Base-by-base conservation (phyloP, 2,797 vertebrate genomes). In the Amphiprion clarkii region DNA sequence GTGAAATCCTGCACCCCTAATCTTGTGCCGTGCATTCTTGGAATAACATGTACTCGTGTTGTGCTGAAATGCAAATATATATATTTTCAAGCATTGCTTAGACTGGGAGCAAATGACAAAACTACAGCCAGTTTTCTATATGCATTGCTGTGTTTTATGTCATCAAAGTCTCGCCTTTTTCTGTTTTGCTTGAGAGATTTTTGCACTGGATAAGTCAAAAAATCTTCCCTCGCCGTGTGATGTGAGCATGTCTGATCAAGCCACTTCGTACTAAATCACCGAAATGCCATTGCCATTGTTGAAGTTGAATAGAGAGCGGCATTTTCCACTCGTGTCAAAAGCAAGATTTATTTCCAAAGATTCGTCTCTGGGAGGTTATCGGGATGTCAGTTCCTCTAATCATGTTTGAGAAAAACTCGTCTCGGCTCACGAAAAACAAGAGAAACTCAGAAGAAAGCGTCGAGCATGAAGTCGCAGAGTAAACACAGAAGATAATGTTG, bases 401-500 rank as follows among this genome's bases (percentile, higher is more conserved):
- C 81, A 63, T 42, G 71, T 92, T 92, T 86, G 58, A 80, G 66
- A 65, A 88, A 81, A 82, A 71, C 79, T 63, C n/a, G 59, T 84
- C 79, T 85, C 74, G 10, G 67, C 67, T 85, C 76, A 46, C 46
- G 8, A 70, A 83, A 87, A 88, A 87, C 85, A 83, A 89, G 74
- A 82, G 72, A 83, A 87, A 82, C 71, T 64, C 77, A 75, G 82
- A 84, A 83, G 76, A 79, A 82, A 81, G 65, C 60, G 0, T 40
- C 0, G 49, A 77, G 80, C 78, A 42, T 86, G 69, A 87, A 85
- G 86, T 66, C 74, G 21, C 71, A 78, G 82, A 87, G 76, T 83
- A 86, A 90, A 91, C 82, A 78, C 71, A 67, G 76, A 75, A 81
- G 87, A 81, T 89, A 81, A 86, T 84, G 82, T 78, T 57, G 85